Evolutionary conservation across 2,797 vertebrate genomes (phyloP).

Genomic region (Bovichtus diacanthus): DNA sequence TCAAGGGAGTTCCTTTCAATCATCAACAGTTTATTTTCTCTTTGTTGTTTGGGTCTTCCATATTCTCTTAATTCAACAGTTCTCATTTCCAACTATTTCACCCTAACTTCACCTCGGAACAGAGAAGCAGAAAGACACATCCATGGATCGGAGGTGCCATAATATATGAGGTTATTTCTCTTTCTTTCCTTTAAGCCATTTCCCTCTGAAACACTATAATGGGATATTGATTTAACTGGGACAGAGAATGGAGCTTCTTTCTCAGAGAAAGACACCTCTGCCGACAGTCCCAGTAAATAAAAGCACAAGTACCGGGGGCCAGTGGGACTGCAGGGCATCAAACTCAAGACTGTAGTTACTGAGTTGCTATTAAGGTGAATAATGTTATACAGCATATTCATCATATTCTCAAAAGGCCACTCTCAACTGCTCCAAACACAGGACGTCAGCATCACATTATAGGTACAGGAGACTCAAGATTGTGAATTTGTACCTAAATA

Average conservation of each 20-base stretch:
- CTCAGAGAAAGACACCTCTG: conserved; percentile 49
- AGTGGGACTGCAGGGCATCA: conserved; percentile 29
- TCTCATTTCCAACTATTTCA: conserved; percentile 61
- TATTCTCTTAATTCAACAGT: conserved; percentile 58
- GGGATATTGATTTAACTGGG: conserved; percentile 78
- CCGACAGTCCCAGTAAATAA: conserved; percentile 65
- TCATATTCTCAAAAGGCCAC: neutral
- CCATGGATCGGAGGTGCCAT: conserved; percentile 48
- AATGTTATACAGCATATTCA: conserved; percentile 2
- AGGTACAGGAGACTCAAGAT: neutral
- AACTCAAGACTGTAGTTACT: conserved; percentile 11
- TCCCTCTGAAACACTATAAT: conserved; percentile 72
- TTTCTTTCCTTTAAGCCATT: conserved; percentile 68
- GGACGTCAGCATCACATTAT: neutral
- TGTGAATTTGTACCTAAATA: neutral
- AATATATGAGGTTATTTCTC: conserved; percentile 74
- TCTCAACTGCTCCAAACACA: neutral
- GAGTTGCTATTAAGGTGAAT: conserved; percentile 22
- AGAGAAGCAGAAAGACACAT: conserved; percentile 40
- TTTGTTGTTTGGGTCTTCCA: conserved; percentile 61
- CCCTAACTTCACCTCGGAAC: conserved; percentile 50
- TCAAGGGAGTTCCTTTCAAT: conserved; percentile 41
- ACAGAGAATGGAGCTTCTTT: conserved; percentile 62
- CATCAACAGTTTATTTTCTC: conserved; percentile 58
- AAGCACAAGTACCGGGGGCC: conserved; percentile 40